Percentiles rank a stretch among this genome's conserved stretches.
These are phyloP conservation scores for Cyclopterus lumpus DNA, from an alignment of 2,797 vertebrate genomes.

Conservation along the genomic window DNA sequence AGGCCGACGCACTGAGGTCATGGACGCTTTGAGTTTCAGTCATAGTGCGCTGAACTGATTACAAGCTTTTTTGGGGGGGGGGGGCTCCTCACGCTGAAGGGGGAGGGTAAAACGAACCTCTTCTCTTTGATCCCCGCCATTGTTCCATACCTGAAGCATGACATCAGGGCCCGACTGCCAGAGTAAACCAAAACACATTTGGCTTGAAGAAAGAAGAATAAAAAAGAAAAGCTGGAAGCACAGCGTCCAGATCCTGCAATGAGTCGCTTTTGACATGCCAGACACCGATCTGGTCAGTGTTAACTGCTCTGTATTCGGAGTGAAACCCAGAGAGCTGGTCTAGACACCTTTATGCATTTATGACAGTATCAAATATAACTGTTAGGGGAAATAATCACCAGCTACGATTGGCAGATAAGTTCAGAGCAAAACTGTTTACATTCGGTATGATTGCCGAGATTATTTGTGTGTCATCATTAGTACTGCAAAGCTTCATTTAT, in stretches of 20 bases:
- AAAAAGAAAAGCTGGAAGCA: background rate
- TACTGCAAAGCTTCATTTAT: slow-evolving; percentile 31
- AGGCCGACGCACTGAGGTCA: slow-evolving; percentile 68
- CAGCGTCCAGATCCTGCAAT: slow-evolving; percentile 36
- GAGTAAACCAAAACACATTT: slow-evolving; percentile 80
- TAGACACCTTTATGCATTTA: slow-evolving; percentile 46
- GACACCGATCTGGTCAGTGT: slow-evolving; percentile 68
- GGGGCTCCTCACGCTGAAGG: slow-evolving; percentile 62
- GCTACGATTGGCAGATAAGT: slow-evolving; percentile 14
- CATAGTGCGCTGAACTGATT: slow-evolving; percentile 71
- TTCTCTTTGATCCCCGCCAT: slow-evolving; percentile 75
- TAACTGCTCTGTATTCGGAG: slow-evolving; percentile 46
- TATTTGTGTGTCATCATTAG: slow-evolving; percentile 48
- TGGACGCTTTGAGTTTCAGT: slow-evolving; percentile 67
- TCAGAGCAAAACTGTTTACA: slow-evolving; percentile 33
- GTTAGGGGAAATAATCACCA: slow-evolving; percentile 14
- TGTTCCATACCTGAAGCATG: slow-evolving; percentile 82
- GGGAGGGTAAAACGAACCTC: slow-evolving; percentile 44
- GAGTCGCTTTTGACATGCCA: slow-evolving; percentile 69
- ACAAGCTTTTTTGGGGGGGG: slow-evolving; percentile 41
- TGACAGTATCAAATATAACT: slow-evolving; percentile 49
- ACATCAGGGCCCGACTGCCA: slow-evolving; percentile 73
- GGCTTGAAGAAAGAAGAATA: slow-evolving; percentile 29
- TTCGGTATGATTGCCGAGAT: slow-evolving; percentile 28
- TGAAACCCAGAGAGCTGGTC: slow-evolving; percentile 12